Conservation (phyloP, 1,140 invertebrate genomes). For the Oedothorax gibbosus region DNA sequence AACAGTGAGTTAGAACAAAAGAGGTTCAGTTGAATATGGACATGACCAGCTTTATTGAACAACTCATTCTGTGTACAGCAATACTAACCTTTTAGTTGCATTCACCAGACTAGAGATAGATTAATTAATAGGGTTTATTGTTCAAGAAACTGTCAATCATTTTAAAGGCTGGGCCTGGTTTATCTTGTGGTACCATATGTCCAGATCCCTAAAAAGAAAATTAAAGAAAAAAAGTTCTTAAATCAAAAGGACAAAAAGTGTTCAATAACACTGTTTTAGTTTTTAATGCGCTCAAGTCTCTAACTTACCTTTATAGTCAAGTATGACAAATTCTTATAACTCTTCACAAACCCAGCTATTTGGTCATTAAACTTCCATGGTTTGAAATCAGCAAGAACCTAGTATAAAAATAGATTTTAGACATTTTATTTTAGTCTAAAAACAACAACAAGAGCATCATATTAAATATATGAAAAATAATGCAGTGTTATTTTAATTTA, state of each 20-base stretch:
- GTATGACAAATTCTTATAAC: constrained; percentile 66
- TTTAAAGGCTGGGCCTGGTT: constrained; percentile 70
- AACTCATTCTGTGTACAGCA: no score
- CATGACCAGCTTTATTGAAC: no score
- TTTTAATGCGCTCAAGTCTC: neutral
- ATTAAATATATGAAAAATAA: no score
- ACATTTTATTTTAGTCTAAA: no score
- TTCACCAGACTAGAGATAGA: no score
- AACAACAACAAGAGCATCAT: no score
- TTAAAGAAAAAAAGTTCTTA: neutral
- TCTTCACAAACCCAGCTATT: constrained; percentile 69
- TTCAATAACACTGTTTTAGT: neutral
- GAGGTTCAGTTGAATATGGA: no score
- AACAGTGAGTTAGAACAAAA: no score
- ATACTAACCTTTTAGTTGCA: no score
- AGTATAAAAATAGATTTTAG: neutral
- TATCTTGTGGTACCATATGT: constrained; percentile 74
- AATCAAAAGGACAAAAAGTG: neutral
- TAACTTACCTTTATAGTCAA: constrained; percentile 68
- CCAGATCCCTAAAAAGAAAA: constrained; percentile 69
- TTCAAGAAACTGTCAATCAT: constrained; percentile 68
- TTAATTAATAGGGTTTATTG: constrained; percentile 58
- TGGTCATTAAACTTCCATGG: constrained; percentile 66
- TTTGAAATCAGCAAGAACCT: constrained; percentile 62
- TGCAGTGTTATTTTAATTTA: no score